These are phyloP conservation scores for Agrenia bidenticulata DNA, from an alignment of 2,888 invertebrate species.

Conservation along the genomic window DNA sequence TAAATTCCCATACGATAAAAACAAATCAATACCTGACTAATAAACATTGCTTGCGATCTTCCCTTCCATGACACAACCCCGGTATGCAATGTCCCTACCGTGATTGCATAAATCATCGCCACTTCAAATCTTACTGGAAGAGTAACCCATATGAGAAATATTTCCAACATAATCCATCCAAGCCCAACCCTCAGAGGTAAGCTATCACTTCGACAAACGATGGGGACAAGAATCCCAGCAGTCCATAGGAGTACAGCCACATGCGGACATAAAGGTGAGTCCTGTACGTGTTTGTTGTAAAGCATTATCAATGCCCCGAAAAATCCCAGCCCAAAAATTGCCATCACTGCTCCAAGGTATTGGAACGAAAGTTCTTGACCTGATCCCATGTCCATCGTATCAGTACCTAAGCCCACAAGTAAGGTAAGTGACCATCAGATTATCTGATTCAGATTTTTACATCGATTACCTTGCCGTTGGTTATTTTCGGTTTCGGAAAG, in stretches of 20 bases:
- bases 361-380: background rate
- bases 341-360: background rate
- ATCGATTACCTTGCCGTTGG: too few relatives aligned
- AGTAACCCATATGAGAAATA: slow-evolving; percentile 20
- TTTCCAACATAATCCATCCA: slow-evolving; percentile 20
- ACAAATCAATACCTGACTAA: background rate
- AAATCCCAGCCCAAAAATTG: background rate
- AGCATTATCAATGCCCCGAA: background rate
- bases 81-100: background rate
- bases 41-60: background rate
- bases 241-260: slow-evolving; percentile 6
- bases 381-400: background rate
- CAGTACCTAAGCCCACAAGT: background rate
- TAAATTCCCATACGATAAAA: too few relatives aligned
- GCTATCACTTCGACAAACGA: slow-evolving; percentile 1
- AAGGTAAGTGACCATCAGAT: too few relatives aligned
- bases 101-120: background rate
- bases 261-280: background rate
- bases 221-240: slow-evolving; percentile 2
- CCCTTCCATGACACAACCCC: slow-evolving; percentile 7
- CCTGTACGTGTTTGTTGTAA: background rate
- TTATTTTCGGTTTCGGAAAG: too few relatives aligned
- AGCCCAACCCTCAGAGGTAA: slow-evolving; percentile 14
- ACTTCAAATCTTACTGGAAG: slow-evolving; percentile 10
- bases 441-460: too few relatives aligned